Base-by-base conservation (phyloP, 2,797 vertebrate genomes). In the Melanotaenia trifasciata region DNA sequence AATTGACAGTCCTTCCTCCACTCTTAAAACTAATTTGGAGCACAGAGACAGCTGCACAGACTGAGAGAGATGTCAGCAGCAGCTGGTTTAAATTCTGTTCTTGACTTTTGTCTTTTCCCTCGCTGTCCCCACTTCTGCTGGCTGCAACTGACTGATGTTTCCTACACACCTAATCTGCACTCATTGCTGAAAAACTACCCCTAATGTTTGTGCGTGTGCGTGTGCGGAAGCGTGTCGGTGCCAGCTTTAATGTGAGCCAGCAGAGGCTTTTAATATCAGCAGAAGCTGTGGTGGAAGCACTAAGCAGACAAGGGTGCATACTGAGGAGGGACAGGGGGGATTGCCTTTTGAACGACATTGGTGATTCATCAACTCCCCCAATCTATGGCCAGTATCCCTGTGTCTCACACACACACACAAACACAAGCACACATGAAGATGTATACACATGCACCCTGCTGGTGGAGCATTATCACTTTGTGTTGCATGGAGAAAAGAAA, bases 231-330 rank as follows among this genome's bases (percentile, higher is more conserved):
- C 45, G 67, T 64, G 80, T 67, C 30, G 7, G 84, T 70, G 81
- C 80, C 68, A 70, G 84, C 87, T 90, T 90, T 93, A 93, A 94
- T 94, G 89, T 89, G 90, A 94, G 93, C 92, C 89, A 92, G 93
- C 89, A 90, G 86, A 91, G 92, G 90, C 92, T 93, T 95, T 95
- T 95, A 95, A 95, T 94, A 95, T 92, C 90, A 92, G 92, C 82
- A 83, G 81, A 85, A 69, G 90, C 86, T 84, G 89, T 85, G 76
- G 89, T 51, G 85, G 91, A 89, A 91, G 89, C 84, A 89, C 87
- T 93, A 91, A 93, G 92, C 85, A 89, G 90, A 93, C 90, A 90
- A 76, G 90, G 91, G 92, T 95, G 93, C 93, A 95, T 94, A 94
- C 93, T 92, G 93, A 95, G 92, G 92, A 94, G 94, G 92, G 86